phyloP scores from a whole-genome alignment of 2,888 invertebrate genomes.

The Clostera curtula region DNA sequence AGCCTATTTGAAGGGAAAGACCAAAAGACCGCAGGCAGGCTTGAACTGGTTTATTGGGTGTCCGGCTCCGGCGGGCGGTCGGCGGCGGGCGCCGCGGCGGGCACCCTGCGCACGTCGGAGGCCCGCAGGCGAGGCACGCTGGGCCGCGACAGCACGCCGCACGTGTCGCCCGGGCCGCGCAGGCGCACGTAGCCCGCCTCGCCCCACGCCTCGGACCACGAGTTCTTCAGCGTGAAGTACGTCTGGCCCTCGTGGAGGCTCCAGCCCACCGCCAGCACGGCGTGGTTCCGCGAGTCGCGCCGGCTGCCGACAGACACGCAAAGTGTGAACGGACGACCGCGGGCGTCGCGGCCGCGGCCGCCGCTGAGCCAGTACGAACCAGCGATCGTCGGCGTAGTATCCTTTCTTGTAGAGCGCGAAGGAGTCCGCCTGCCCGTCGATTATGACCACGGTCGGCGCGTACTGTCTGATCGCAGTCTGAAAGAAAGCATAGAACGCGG shows the following conservation, averaged over 20 bases:
- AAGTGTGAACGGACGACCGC: not conserved
- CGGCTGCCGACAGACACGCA: conserved; percentile 20
- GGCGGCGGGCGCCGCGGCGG: conserved; percentile 11
- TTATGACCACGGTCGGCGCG: conserved; percentile 52
- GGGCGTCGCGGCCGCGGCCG: no score
- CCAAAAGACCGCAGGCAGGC: conserved; percentile 3
- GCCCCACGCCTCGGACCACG: conserved; percentile 49
- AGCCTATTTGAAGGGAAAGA: not conserved
- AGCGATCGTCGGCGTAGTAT: conserved; percentile 48
- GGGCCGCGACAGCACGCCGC: conserved; percentile 47
- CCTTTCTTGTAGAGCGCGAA: conserved; percentile 40
- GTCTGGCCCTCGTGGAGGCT: conserved; percentile 35
- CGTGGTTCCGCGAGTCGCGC: conserved; percentile 37
- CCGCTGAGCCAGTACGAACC: conserved; percentile 27
- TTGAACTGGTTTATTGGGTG: conserved; percentile 1
- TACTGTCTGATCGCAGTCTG: conserved; percentile 50
- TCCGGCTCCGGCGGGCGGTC: conserved; percentile 4
- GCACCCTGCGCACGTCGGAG: conserved; percentile 32
- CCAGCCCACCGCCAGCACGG: conserved; percentile 59
- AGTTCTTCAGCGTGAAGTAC: conserved; percentile 59
- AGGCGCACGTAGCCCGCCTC: conserved; percentile 47
- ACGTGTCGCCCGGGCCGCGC: conserved; percentile 48
- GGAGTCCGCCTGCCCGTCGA: conserved; percentile 38
- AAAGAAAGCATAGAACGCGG: not conserved
- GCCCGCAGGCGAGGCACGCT: conserved; percentile 42